Base-by-base conservation (phyloP, 1,140 invertebrate genomes). In the Drosophila pectinifera region DNA sequence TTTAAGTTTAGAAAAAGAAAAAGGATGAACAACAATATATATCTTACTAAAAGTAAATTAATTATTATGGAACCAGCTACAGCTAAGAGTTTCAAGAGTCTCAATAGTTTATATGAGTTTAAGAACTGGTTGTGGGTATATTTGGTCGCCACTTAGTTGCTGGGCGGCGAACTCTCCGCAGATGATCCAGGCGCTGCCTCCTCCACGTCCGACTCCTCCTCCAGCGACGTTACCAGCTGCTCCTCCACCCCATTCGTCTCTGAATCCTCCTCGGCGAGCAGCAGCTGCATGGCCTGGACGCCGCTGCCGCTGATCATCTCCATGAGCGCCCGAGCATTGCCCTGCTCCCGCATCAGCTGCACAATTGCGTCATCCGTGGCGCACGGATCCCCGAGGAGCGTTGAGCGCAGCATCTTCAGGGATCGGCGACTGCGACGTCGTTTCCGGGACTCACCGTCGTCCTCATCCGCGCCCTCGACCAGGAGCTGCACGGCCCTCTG, bases 401-500 rank as follows among this genome's bases (percentile, higher is more conserved):
- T 36, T 5, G n/a, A 11, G 13, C 67, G 72, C 42, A 88, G 53
- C 14, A 64, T 22, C 7, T 61, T 63, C 1, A 56, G 26, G 13
- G 26, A 55, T 10, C 59, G 70, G 5, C 62, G 64, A 13, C 34
- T 34, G 24, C 67, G 53, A 4, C 69, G 82, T 0, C 34, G 72
- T 4, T 7, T 46, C 5, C 28, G 46, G 6, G 48, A 28, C 4
- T 69, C 56, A 2, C 8, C 48, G 5, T 36, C n/a, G 5, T 63
- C 38, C 3, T 69, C 38, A 0, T 67, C 48, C 4, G n/a, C 64
- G 11, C 74, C 84, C 22, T 77, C 84, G 4, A 86, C 62, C 43
- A 90, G 38, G 28, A 75, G 73, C 48, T 89, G 73, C 11, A 91
- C 43, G 26, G 90, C 90, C n/a, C 59, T 53, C 43, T 91, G 73